phyloP scores from a whole-genome alignment of 2,113 vertebrate genomes.

The Anhinga rufa region DNA sequence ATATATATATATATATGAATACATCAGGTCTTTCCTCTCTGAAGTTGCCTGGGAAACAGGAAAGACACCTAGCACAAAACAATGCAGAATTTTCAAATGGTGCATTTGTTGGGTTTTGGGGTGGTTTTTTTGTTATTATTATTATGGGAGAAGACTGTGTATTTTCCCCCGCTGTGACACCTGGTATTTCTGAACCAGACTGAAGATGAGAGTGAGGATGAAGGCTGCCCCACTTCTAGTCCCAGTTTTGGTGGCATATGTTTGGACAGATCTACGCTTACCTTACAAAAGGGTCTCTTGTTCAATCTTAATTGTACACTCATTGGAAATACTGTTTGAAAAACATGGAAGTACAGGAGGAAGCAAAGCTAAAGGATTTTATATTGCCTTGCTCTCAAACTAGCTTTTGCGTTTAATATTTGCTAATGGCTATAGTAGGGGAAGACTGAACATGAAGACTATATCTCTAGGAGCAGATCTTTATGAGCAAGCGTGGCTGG shows the following conservation, averaged over 20 bases:
- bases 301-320: not conserved
- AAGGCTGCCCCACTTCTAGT: not conserved
- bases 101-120: not conserved
- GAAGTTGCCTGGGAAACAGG: slow-evolving; percentile 19
- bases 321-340: not conserved
- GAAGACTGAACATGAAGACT: not conserved
- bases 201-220: not conserved
- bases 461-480: not conserved
- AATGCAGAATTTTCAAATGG: not conserved
- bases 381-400: not conserved
- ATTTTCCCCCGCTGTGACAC: not conserved
- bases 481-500: not conserved
- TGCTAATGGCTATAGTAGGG: not conserved
- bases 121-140: fast-evolving
- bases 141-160: not conserved
- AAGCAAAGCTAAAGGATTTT: not conserved
- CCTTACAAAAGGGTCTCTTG: not conserved
- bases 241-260: not conserved
- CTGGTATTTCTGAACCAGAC: not conserved
- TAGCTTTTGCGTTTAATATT: not conserved
- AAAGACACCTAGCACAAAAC: not conserved
- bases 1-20: not conserved
- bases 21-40: not conserved
- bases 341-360: not conserved
- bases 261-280: not conserved